phyloP scores from a whole-genome alignment of 2,888 invertebrate species.

The Drosophila pseudotalamancana region DNA sequence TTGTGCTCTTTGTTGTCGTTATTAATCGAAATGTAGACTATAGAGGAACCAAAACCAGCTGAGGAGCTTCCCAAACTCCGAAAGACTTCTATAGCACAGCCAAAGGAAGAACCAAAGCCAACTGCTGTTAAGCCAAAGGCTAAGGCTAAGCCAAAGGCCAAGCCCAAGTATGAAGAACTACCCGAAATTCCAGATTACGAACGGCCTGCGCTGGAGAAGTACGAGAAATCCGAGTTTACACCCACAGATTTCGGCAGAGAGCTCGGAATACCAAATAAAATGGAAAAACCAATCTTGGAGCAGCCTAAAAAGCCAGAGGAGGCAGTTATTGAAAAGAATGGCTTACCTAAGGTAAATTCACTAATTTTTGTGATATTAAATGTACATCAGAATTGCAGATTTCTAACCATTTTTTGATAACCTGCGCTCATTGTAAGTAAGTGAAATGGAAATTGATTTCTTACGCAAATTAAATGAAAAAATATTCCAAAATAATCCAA shows the following conservation, averaged over 20 bases:
- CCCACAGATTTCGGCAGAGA: conserved; percentile 84
- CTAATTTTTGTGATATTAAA: not conserved
- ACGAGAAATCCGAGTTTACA: conserved; percentile 86
- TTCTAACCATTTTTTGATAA: too few species aligned
- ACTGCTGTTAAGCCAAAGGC: conserved; percentile 77
- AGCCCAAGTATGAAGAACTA: conserved; percentile 86
- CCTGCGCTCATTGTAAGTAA: too few species aligned
- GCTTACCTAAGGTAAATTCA: conserved; percentile 81
- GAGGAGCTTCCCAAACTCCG: conserved; percentile 83
- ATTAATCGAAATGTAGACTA: conserved; percentile 61
- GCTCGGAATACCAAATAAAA: conserved; percentile 81
- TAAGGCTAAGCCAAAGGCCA: conserved; percentile 75
- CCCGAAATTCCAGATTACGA: conserved; percentile 90
- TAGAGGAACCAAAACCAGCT: conserved; percentile 75
- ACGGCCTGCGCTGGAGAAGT: conserved; percentile 89
- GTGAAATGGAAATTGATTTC: too few species aligned
- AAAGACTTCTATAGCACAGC: conserved; percentile 75
- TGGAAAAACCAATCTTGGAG: conserved; percentile 80
- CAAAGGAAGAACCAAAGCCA: conserved; percentile 81
- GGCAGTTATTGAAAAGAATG: conserved; percentile 74
- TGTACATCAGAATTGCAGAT: too few species aligned
- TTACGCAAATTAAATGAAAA: too few species aligned
- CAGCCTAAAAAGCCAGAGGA: conserved; percentile 68
- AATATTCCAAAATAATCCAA: too few species aligned
- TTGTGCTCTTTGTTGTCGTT: not conserved